phyloP scores from a whole-genome alignment of 2,888 invertebrate genomes.

The Stenchaetothrips biformis region DNA sequence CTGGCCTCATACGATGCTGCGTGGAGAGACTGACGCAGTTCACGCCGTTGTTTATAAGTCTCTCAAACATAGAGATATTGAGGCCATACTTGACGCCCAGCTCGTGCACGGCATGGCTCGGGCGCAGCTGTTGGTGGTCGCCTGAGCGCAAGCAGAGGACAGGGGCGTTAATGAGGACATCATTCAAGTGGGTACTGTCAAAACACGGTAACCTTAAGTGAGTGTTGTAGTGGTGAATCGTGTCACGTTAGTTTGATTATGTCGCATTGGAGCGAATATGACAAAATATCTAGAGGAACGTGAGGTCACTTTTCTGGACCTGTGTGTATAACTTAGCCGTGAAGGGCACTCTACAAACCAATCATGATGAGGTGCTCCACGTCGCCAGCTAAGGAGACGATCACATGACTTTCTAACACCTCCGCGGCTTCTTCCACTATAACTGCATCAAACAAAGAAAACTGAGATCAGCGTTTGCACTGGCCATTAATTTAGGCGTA shows the following conservation, averaged over 20 bases:
- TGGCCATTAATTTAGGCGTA: too few relatives aligned
- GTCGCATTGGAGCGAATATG: not conserved
- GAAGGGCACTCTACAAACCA: conserved; percentile 49
- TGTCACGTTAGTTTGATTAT: not conserved
- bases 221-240: not conserved
- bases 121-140: conserved; percentile 53
- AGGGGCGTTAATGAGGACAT: too few relatives aligned
- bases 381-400: conserved; percentile 64
- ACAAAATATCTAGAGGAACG: not conserved
- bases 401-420: conserved; percentile 78
- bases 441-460: conserved; percentile 49
- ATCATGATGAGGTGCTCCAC: conserved; percentile 81
- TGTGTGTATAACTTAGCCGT: too few relatives aligned
- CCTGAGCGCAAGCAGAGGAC: conserved; percentile 37
- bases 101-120: conserved; percentile 48
- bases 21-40: conserved; percentile 45
- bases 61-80: conserved; percentile 52
- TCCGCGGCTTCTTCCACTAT: conserved; percentile 88
- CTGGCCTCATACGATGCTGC: conserved; percentile 53
- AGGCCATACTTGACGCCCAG: conserved; percentile 48
- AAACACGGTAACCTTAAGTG: not conserved
- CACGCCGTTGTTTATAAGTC: conserved; percentile 49
- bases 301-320: not conserved
- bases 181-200: not conserved
- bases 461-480: too few relatives aligned